Evolutionary conservation across 2,888 invertebrate species (phyloP).

Genomic region (Coremacera marginata): DNA sequence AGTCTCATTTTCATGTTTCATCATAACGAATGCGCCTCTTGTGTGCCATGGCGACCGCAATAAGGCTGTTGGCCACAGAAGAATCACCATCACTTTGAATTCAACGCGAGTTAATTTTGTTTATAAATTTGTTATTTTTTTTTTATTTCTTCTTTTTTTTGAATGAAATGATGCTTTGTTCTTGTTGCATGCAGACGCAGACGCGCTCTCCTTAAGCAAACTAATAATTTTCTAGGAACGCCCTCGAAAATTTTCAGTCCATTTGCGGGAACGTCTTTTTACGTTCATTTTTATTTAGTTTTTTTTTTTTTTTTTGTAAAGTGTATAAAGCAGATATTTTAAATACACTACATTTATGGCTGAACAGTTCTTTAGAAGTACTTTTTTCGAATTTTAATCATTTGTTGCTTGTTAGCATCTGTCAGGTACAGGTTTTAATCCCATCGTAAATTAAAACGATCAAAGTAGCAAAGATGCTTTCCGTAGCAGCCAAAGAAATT

Average conservation of each 20-base stretch:
- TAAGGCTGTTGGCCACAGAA: background rate
- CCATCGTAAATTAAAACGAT: background rate
- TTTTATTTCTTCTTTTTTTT: slow-evolving; percentile 29
- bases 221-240: slow-evolving; percentile 62
- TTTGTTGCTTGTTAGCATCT: slow-evolving; percentile 26
- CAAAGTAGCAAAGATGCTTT: too few species aligned
- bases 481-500: too few species aligned
- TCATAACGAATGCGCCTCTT: slow-evolving; percentile 40
- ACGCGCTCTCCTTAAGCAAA: slow-evolving; percentile 56
- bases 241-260: slow-evolving; percentile 49
- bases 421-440: background rate
- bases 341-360: background rate
- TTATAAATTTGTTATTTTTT: slow-evolving; percentile 45
- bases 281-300: background rate
- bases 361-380: background rate
- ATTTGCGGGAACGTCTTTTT: slow-evolving; percentile 17
- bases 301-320: background rate
- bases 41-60: slow-evolving; percentile 33
- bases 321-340: background rate
- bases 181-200: slow-evolving; percentile 4
- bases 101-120: slow-evolving; percentile 48
- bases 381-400: slow-evolving; percentile 5
- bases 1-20: slow-evolving; percentile 28
- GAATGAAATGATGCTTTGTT: slow-evolving; percentile 28
- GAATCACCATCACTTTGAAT: slow-evolving; percentile 41